Conservation (phyloP, 1,140 invertebrate genomes). For the Drosophila kepulauana region DNA sequence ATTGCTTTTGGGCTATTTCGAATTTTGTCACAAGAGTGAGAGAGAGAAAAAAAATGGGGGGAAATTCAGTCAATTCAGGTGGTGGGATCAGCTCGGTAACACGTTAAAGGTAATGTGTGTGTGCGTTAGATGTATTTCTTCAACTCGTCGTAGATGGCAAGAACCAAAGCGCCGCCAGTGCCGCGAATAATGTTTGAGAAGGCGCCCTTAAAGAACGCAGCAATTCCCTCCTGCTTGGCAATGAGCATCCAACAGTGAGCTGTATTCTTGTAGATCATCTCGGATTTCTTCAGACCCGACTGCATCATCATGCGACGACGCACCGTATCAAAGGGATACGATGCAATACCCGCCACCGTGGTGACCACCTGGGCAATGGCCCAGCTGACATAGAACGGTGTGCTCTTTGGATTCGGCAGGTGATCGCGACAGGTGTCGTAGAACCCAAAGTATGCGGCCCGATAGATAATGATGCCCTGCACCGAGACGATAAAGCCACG, state of each 20-base stretch:
- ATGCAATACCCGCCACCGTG: conserved; percentile 93
- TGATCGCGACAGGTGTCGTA: conserved; percentile 91
- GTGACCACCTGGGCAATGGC: conserved; percentile 89
- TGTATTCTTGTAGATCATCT: conserved; percentile 93
- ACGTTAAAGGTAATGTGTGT: too few relatives aligned
- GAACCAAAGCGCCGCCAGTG: conserved; percentile 92
- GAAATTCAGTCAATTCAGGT: neutral
- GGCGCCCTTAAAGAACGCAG: conserved; percentile 93
- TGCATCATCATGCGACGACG: conserved; percentile 97
- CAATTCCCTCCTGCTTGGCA: conserved; percentile 88
- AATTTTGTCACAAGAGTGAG: conserved; percentile 6
- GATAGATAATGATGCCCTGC: conserved; percentile 94
- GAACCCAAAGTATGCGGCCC: conserved; percentile 97
- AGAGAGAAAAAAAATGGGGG: neutral
- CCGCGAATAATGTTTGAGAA: conserved; percentile 92
- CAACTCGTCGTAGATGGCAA: conserved; percentile 92
- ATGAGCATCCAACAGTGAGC: conserved; percentile 91
- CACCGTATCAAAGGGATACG: conserved; percentile 97
- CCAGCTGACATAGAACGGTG: conserved; percentile 87
- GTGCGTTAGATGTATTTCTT: conserved; percentile 85
- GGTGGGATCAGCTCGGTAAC: neutral
- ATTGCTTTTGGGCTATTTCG: neutral
- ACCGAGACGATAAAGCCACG: conserved; percentile 96
- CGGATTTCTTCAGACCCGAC: conserved; percentile 89
- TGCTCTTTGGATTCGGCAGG: conserved; percentile 93